A percentile compares a stretch with the other conserved stretches of the same genome.
phyloP scores from a whole-genome alignment of 2,113 vertebrate species.

The Neolamprologus sp. region DNA sequence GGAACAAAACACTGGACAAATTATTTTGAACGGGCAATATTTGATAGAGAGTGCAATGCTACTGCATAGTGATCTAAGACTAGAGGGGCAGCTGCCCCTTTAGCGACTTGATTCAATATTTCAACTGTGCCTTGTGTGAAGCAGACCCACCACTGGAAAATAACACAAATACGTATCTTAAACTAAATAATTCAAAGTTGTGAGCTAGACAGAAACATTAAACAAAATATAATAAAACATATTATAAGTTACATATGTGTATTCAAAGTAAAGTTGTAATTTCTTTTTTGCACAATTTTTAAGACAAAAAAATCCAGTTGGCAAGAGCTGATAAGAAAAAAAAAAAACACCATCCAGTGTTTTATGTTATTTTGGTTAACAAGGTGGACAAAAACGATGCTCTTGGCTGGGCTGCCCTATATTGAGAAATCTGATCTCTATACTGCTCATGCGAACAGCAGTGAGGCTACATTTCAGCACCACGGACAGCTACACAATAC shows the following conservation, averaged over 20 bases:
- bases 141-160: not conserved
- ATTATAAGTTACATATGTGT: not conserved
- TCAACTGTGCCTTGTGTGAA: not conserved
- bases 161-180: not conserved
- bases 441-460: not conserved
- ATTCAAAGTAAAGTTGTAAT: not conserved
- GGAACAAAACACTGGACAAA: not conserved
- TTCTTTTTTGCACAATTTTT: not conserved
- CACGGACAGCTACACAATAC: slow-evolving; percentile 8
- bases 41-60: not conserved
- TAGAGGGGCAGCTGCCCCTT: not conserved
- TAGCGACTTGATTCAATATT: not conserved
- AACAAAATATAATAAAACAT: not conserved
- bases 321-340: not conserved
- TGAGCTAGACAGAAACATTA: not conserved
- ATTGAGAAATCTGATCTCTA: not conserved
- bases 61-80: not conserved
- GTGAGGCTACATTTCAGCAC: slow-evolving; percentile 17
- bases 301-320: not conserved
- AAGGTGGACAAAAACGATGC: not conserved
- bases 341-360: not conserved
- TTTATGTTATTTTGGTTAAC: not conserved
- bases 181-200: not conserved
- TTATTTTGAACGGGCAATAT: not conserved
- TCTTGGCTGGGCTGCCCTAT: not conserved